These are phyloP conservation scores for Istiophorus platypterus DNA, from an alignment of 2,113 vertebrate genomes.

Conservation along the genomic window DNA sequence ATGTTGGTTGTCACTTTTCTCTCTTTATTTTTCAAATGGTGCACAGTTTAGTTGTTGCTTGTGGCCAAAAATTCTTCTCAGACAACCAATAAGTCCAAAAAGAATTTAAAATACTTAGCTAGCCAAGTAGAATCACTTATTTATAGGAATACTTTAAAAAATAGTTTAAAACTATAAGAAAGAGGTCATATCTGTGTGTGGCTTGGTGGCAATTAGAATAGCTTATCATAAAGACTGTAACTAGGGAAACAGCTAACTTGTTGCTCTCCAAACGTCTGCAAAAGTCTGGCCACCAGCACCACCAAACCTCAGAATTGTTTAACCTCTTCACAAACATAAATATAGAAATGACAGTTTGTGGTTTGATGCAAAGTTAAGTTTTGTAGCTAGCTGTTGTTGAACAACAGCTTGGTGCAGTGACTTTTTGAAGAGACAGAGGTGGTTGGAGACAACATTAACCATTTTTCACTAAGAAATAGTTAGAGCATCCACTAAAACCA, in stretches of 20 bases:
- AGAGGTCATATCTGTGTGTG: too few relatives aligned
- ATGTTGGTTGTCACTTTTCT: constrained; percentile 10
- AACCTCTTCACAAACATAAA: too few relatives aligned
- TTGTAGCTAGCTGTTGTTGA: too few relatives aligned
- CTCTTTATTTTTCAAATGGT: neutral
- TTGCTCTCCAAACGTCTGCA: too few relatives aligned
- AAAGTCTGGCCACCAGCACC: too few relatives aligned
- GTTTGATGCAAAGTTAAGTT: too few relatives aligned
- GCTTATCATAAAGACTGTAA: neutral
- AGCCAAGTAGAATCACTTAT: neutral
- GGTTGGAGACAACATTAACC: too few relatives aligned
- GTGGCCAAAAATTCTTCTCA: neutral
- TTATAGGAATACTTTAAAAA: neutral
- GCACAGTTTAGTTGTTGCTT: neutral
- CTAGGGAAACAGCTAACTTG: too few relatives aligned
- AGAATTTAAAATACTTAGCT: neutral
- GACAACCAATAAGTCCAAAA: neutral
- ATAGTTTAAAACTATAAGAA: neutral
- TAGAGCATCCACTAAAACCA: neutral
- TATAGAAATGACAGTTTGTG: too few relatives aligned
- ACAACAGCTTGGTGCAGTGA: too few relatives aligned
- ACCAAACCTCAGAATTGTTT: too few relatives aligned
- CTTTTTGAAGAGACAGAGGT: neutral
- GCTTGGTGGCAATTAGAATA: neutral
- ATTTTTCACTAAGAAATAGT: too few relatives aligned